Conservation (phyloP, 2,797 vertebrate species). For the Liparis tanakae region DNA sequence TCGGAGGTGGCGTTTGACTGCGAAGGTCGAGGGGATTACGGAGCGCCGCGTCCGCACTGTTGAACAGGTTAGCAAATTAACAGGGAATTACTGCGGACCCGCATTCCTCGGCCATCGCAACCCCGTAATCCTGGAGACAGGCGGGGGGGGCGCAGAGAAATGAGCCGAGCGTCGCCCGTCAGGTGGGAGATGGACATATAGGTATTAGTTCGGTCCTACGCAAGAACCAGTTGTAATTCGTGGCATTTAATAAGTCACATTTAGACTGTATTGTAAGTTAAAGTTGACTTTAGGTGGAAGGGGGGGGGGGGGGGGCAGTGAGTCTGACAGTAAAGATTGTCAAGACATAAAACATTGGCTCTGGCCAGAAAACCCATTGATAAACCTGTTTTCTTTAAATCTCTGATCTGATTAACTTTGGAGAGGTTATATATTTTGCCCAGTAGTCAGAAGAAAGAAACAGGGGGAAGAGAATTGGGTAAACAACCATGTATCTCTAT, state of each 20-base stretch:
- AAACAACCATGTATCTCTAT: constrained; percentile 2
- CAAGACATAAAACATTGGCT: background rate
- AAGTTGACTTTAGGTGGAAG: no score
- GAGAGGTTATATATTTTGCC: background rate
- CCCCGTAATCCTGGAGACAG: constrained; percentile 73
- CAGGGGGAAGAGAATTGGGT: background rate
- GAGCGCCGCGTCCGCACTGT: constrained; percentile 74
- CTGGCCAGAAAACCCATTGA: background rate
- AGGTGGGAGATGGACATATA: constrained; percentile 24
- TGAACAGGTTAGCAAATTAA: constrained; percentile 85
- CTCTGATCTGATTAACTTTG: background rate
- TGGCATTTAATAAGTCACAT: constrained; percentile 3
- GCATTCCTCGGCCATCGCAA: constrained; percentile 75
- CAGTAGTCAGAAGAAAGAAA: background rate
- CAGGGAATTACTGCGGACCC: constrained; percentile 79
- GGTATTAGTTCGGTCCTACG: background rate
- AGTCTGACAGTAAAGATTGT: background rate
- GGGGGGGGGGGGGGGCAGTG: no score
- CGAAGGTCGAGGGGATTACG: constrained; percentile 75
- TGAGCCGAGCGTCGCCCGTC: constrained; percentile 26
- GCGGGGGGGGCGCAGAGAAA: constrained; percentile 36
- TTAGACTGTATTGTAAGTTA: background rate
- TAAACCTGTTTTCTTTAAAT: background rate
- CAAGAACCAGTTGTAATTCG: constrained; percentile 9
- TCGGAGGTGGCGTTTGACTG: constrained; percentile 55